Base-by-base conservation (phyloP, 2,888 invertebrate species). In the Periphyllus acericola region DNA sequence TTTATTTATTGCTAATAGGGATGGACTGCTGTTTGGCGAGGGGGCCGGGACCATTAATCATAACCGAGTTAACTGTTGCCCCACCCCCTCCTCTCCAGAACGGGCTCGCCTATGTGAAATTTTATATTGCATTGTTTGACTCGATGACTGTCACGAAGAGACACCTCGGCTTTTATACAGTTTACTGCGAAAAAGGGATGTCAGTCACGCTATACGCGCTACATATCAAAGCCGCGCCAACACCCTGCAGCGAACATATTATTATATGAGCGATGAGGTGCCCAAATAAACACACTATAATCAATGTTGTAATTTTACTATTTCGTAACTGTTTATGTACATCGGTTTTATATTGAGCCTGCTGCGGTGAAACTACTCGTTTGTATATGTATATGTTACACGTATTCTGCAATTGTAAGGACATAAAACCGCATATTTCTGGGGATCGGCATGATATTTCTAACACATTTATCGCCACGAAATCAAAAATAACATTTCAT, bases 1-100 rank as follows among this genome's bases (percentile, higher is more conserved):
- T 81, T 87, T 87, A 87, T 87, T 87, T 87, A 87, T 87, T 87
- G 87, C 87, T 87, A 87, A 87, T 87, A 87, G 87, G 87, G 87
- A 87, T 75, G 87, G 74, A 81, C 87, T 81, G 81, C 81, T 80
- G 78, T 87, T 86, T 40, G 74, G 87, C 74, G 40, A 81, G 87
- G 87, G 87, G 66, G 66, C 40, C 25, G 46, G 25, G 66, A 66
- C 87, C 87, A 87, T 87, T 87, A 87, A 87, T 87, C 87, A 87
- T 87, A 87, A 87, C 87, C 81, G 66, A 80, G 87, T 87, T 87
- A 87, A 87, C 87, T 75, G 72, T 32, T 32, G 74, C 19, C 72
- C 21, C 36, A 32, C 46, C 21, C 36, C 32, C 46, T 8, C 71
- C 21, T 71, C 11, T 46, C 14, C 71, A 25, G 14, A 25, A 32